Conservation (phyloP, 1,140 invertebrate species). For the Orussus abietinus region DNA sequence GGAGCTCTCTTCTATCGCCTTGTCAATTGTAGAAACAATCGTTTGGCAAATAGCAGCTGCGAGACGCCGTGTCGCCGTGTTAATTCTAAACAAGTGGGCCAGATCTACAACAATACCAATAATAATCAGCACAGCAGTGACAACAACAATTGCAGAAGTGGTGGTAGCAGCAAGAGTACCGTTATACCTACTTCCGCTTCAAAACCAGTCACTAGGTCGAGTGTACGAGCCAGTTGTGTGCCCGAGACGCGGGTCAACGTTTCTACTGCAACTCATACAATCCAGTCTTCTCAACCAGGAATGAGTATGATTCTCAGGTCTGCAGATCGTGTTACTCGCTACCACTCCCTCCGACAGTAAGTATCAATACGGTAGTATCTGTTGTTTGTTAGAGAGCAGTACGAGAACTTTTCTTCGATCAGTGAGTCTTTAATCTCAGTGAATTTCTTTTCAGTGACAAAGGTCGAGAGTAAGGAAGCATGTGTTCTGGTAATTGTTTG, state of each 20-base stretch:
- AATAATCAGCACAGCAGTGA: conserved; percentile 25
- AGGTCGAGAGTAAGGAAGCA: no score
- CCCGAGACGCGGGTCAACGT: conserved; percentile 32
- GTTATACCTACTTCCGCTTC: conserved; percentile 26
- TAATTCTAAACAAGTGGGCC: conserved; percentile 39
- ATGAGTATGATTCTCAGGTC: conserved; percentile 49
- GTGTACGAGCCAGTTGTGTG: conserved; percentile 33
- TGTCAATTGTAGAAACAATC: conserved; percentile 40
- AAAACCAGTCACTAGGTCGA: conserved; percentile 44
- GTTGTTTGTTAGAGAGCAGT: no score
- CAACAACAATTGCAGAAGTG: conserved; percentile 21
- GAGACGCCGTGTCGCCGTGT: conserved; percentile 38
- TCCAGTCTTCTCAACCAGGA: conserved; percentile 32
- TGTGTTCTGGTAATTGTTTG: no score
- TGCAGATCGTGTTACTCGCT: conserved; percentile 46
- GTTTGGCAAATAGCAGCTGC: conserved; percentile 37
- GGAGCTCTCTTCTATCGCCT: conserved; percentile 13
- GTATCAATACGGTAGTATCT: no score
- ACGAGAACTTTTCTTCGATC: no score
- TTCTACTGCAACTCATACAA: conserved; percentile 34
- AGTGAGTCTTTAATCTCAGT: no score
- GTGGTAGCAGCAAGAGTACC: conserved; percentile 19
- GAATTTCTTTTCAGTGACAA: no score
- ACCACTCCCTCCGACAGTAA: conserved; percentile 51
- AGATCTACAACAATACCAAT: conserved; percentile 29